Percentiles rank a stretch among this genome's conserved stretches.
These are phyloP conservation scores for Nycticebus coucang DNA, from an alignment of 2,113 vertebrate species.

Conservation along the genomic window DNA sequence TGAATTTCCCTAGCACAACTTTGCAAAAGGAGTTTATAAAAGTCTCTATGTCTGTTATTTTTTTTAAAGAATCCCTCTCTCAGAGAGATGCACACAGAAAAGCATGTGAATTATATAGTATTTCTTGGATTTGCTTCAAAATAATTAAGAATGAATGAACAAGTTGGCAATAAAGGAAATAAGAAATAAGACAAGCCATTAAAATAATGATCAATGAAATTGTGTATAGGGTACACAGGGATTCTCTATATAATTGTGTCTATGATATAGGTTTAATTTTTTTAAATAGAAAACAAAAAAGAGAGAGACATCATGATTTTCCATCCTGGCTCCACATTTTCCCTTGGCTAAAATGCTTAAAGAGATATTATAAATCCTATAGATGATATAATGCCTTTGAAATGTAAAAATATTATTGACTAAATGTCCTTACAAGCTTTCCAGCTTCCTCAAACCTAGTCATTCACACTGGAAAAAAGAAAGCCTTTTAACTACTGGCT, in stretches of 20 bases:
- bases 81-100: background rate
- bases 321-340: background rate
- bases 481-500: background rate
- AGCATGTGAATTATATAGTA: background rate
- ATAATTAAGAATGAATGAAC: background rate
- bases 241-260: background rate
- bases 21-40: background rate
- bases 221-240: background rate
- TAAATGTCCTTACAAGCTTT: background rate
- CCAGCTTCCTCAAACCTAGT: background rate
- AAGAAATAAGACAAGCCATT: background rate
- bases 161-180: background rate
- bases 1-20: background rate
- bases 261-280: background rate
- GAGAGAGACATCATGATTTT: background rate
- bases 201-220: background rate
- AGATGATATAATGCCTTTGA: background rate
- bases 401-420: background rate
- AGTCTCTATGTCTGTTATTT: background rate
- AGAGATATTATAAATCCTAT: background rate
- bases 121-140: background rate
- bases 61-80: background rate
- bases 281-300: background rate
- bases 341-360: background rate
- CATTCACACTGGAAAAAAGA: background rate